phyloP scores from a whole-genome alignment of 2,113 vertebrate genomes.

The Macquaria australasica region DNA sequence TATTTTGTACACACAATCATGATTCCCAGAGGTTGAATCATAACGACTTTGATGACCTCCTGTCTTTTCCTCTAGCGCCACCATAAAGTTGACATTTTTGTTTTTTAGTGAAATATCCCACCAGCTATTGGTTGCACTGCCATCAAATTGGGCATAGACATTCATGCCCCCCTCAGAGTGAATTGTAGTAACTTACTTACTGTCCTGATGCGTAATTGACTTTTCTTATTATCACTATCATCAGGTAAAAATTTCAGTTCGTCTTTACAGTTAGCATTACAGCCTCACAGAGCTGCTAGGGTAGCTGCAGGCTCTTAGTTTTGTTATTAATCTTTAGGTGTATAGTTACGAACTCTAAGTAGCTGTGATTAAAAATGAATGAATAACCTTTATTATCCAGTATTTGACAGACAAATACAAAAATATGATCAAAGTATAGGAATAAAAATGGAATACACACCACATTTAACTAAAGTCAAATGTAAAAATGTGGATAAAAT shows the following conservation, averaged over 20 bases:
- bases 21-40: no score
- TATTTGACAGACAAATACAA: neutral
- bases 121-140: no score
- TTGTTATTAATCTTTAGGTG: neutral
- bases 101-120: no score
- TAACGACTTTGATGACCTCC: no score
- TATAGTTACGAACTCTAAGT: neutral
- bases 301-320: neutral
- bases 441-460: neutral
- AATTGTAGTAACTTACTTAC: no score
- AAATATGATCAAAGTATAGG: neutral
- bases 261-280: neutral
- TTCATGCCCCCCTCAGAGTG: no score
- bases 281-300: neutral
- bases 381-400: neutral
- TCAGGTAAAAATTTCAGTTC: neutral
- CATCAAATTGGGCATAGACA: no score
- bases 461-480: neutral
- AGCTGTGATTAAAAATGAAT: neutral
- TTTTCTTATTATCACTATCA: neutral
- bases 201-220: neutral
- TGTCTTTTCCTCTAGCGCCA: no score
- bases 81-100: no score
- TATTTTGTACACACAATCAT: neutral
- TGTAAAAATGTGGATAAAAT: neutral